Base-by-base conservation (phyloP, 2,888 invertebrate species). In the Malacosoma neustria region DNA sequence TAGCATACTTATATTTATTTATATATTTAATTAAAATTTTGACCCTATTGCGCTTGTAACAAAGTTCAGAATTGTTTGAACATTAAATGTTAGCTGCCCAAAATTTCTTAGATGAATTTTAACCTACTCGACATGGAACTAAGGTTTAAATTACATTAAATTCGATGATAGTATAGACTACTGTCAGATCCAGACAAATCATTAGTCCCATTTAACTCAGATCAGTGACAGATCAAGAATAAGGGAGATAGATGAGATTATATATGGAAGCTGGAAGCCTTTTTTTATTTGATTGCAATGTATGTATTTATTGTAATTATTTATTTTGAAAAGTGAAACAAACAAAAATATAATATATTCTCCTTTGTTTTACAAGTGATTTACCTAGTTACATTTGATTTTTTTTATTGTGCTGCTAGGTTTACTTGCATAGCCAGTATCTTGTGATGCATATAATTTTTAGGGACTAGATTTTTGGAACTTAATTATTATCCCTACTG, bases 231-330 rank as follows among this genome's bases (percentile, higher is more conserved):
- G 14, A 30, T 14, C 30, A 29, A 34, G 30, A 35, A 9, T 14
- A 14, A 33, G 35, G 30, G 35, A 35, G 35, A 35, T 30, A 9
- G 30, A 35, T 35, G 11, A 11, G 22, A n/a, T n/a, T n/a, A n/a
- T n/a, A n/a, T 7, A 15, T 33, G 11, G 4, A 4, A 33, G 14
- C 22, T n/a, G 11, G 22, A 9, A 11, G 6, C 3, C 7, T 11
- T 33, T 7, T 29, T 22, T 22, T 22, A 22, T 22, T 22, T 22
- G 22, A 22, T 7, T 7, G 22, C 22, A 5, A 6, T 4, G 22
- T 22, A 7, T 22, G 5, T 22, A 9, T 22, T 22, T n/a, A n/a
- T n/a, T n/a, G n/a, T n/a, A n/a, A n/a, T n/a, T n/a, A n/a, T n/a
- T n/a, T n/a, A n/a, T n/a, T n/a, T n/a, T n/a, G n/a, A n/a, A n/a